Percentiles rank a stretch among this genome's conserved stretches.
These are phyloP conservation scores for Brenthis ino DNA, from an alignment of 2,888 invertebrate genomes.

Conservation along the genomic window DNA sequence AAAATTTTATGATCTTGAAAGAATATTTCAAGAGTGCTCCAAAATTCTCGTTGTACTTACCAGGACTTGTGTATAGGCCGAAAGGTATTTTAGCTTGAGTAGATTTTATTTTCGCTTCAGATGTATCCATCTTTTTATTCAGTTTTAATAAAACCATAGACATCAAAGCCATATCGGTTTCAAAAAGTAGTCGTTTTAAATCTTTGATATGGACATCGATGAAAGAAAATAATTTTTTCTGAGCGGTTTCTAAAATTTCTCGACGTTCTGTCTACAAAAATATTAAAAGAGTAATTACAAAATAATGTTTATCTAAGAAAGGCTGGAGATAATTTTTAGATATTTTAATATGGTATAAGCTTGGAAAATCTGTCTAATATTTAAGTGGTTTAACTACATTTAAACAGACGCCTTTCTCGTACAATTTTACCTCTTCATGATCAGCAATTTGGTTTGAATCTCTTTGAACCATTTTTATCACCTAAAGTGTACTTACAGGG, in stretches of 20 bases:
- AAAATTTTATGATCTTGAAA: no score
- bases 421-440: no score
- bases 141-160: conserved; percentile 73
- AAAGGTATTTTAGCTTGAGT: conserved; percentile 77
- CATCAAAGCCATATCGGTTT: conserved; percentile 73
- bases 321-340: no score
- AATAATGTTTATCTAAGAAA: not conserved
- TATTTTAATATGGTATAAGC: no score
- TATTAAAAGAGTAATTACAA: not conserved
- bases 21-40: no score
- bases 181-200: conserved; percentile 67
- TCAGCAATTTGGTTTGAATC: no score
- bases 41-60: conserved; percentile 43
- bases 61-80: conserved; percentile 73
- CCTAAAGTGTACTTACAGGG: conserved; percentile 52
- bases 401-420: no score
- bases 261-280: conserved; percentile 59
- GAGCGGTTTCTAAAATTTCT: conserved; percentile 59
- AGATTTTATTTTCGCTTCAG: conserved; percentile 69
- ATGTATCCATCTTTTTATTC: conserved; percentile 77
- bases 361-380: no score
- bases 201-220: conserved; percentile 70
- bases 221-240: conserved; percentile 62
- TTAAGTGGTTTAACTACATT: no score
- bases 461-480: not conserved